phyloP scores from a whole-genome alignment of 2,113 vertebrate genomes.

The Terrapene triunguis region DNA sequence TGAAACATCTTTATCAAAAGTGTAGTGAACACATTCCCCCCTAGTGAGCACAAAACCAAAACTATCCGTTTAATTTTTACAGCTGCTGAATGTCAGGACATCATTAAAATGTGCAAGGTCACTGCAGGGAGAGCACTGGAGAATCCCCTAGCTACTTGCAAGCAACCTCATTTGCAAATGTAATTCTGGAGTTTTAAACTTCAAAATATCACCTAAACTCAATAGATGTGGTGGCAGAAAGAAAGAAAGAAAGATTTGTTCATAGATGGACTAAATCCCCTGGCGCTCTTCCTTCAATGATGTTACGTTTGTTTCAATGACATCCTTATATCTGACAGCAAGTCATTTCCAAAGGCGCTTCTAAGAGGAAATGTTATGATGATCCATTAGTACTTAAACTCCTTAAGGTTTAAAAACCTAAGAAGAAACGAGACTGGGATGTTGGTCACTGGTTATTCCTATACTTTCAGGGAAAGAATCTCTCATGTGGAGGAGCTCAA shows the following conservation, averaged over 20 bases:
- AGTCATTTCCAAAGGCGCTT: neutral
- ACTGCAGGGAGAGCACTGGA: neutral
- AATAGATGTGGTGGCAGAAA: neutral
- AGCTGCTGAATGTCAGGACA: neutral
- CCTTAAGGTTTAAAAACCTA: neutral
- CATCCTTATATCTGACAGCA: neutral
- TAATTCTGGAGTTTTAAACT: neutral
- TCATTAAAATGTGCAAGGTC: neutral
- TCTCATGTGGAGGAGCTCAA: neutral
- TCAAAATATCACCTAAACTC: neutral
- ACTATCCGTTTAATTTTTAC: neutral
- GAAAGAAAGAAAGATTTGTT: neutral
- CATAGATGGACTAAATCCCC: accelerated
- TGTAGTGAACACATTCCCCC: neutral
- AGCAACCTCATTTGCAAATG: neutral
- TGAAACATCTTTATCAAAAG: neutral
- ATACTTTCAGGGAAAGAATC: neutral
- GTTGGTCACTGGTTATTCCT: neutral
- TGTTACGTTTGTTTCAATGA: neutral
- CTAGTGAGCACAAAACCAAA: neutral
- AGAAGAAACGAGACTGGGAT: neutral
- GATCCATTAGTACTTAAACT: neutral
- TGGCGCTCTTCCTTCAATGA: neutral
- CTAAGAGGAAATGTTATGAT: neutral
- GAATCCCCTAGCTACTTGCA: neutral